Evolutionary conservation across 1,140 invertebrate species (phyloP).

Genomic region (Hylaeus volcanicus): DNA sequence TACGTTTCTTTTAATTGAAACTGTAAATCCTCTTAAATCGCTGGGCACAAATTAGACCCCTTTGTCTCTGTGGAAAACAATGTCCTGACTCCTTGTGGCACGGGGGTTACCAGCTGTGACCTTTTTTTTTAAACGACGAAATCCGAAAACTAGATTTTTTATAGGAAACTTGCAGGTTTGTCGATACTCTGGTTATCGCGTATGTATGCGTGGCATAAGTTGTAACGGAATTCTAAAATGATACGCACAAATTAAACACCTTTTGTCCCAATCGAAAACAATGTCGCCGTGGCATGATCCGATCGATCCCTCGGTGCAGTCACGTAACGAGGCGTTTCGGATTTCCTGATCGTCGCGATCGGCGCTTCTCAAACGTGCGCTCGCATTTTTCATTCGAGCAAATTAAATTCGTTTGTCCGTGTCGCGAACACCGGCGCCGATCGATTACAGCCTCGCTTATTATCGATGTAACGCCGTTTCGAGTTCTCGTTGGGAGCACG

Average conservation of each 20-base stretch:
- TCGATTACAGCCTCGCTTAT: slow-evolving; percentile 42
- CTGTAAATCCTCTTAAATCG: slow-evolving; percentile 25
- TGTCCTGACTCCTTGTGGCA: not conserved
- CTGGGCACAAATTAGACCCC: slow-evolving; percentile 14
- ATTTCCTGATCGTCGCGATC: slow-evolving; percentile 24
- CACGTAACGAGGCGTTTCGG: slow-evolving; percentile 46
- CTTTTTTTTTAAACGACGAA: too few relatives aligned
- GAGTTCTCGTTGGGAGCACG: not conserved
- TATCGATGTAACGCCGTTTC: slow-evolving; percentile 36
- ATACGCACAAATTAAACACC: slow-evolving; percentile 10
- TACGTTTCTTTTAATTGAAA: slow-evolving; percentile 9
- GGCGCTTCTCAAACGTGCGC: slow-evolving; percentile 6
- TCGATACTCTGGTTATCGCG: too few relatives aligned
- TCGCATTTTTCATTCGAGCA: slow-evolving; percentile 48
- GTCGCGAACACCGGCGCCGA: slow-evolving; percentile 32
- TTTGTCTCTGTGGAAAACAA: slow-evolving; percentile 21
- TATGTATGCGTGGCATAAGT: too few relatives aligned
- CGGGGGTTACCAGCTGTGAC: too few relatives aligned
- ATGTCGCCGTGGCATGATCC: not conserved
- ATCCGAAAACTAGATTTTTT: too few relatives aligned
- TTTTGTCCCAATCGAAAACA: slow-evolving; percentile 25
- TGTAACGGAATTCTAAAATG: too few relatives aligned
- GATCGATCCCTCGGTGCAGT: slow-evolving; percentile 22
- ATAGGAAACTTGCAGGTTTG: too few relatives aligned
- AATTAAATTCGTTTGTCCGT: slow-evolving; percentile 50